phyloP scores from a whole-genome alignment of 2,113 vertebrate species.

The Marmota flaviventris region DNA sequence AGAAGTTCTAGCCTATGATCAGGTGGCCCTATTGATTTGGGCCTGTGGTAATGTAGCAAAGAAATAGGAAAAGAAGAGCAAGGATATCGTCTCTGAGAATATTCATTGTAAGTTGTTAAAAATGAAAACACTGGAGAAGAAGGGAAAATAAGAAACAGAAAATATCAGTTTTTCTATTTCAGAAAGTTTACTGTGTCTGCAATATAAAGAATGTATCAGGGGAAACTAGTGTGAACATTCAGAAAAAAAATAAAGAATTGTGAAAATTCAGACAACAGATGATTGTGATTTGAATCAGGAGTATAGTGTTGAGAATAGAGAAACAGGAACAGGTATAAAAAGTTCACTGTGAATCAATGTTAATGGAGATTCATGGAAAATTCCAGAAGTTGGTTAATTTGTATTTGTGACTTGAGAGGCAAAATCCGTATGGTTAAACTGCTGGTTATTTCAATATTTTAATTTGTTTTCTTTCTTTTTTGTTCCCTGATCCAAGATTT shows the following conservation, averaged over 20 bases:
- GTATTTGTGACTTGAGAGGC: neutral
- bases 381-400: neutral
- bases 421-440: neutral
- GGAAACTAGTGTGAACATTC: neutral
- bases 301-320: neutral
- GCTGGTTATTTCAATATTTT: neutral
- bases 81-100: neutral
- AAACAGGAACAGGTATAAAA: neutral
- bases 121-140: neutral
- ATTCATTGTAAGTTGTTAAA: neutral
- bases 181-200: neutral
- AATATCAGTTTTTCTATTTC: neutral
- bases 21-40: neutral
- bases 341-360: neutral
- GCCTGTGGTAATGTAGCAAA: neutral
- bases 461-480: neutral
- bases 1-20: neutral
- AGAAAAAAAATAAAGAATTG: neutral
- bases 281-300: neutral
- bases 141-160: neutral
- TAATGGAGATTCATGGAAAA: neutral
- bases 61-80: neutral
- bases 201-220: neutral
- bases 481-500: neutral
- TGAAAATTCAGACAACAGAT: neutral